phyloP scores from a whole-genome alignment of 2,797 vertebrate genomes.

The Acanthurus leucopareius region DNA sequence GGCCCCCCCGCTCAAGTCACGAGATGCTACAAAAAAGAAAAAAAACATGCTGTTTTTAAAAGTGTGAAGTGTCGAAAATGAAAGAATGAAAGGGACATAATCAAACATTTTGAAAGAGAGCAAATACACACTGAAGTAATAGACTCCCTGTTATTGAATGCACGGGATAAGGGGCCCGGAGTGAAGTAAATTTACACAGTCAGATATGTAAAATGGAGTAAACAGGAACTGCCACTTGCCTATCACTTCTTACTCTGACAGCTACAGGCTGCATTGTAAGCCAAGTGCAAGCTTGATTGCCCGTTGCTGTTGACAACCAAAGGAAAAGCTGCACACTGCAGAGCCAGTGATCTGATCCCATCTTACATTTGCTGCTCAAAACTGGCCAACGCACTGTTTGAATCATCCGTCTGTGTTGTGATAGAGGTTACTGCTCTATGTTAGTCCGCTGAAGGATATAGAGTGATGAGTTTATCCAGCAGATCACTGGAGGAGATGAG shows the following conservation, averaged over 20 bases:
- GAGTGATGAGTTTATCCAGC: slow-evolving; percentile 89
- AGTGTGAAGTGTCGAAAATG: slow-evolving; percentile 13
- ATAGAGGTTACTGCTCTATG: neutral
- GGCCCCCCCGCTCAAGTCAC: slow-evolving; percentile 46
- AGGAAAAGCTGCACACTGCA: slow-evolving; percentile 56
- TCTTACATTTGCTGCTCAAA: slow-evolving; percentile 38
- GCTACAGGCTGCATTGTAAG: slow-evolving; percentile 64
- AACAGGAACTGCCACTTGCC: slow-evolving; percentile 63
- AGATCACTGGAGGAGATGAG: slow-evolving; percentile 93
- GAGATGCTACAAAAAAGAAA: slow-evolving; percentile 18
- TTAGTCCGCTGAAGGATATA: slow-evolving; percentile 91
- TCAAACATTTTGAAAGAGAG: slow-evolving; percentile 35
- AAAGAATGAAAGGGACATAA: slow-evolving; percentile 32
- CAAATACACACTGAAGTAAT: slow-evolving; percentile 2
- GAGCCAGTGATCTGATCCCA: slow-evolving; percentile 56
- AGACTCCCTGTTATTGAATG: slow-evolving; percentile 21
- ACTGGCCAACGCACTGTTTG: slow-evolving; percentile 28
- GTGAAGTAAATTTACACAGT: slow-evolving; percentile 17
- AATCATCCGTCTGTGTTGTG: slow-evolving; percentile 23
- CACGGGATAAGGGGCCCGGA: neutral
- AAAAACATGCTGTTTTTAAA: neutral
- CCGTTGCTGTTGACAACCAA: slow-evolving; percentile 81
- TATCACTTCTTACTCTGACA: slow-evolving; percentile 67
- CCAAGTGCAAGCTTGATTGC: slow-evolving; percentile 66
- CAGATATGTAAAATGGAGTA: slow-evolving; percentile 42